phyloP scores from a whole-genome alignment of 2,888 invertebrate genomes.

The Chelonus formosanus region DNA sequence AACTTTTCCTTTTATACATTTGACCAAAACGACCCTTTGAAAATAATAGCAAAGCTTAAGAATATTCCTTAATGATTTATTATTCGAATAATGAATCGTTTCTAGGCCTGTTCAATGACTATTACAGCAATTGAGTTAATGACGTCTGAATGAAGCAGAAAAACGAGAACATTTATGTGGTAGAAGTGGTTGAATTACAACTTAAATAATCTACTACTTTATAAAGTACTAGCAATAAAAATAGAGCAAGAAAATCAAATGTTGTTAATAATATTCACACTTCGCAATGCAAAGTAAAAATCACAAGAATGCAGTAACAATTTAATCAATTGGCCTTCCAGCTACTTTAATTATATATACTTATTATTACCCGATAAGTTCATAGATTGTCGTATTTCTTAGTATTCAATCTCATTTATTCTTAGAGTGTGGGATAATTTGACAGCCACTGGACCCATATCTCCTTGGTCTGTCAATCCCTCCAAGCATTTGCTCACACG shows the following conservation, averaged over 20 bases:
- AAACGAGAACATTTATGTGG: conserved; percentile 5
- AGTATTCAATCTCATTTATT: conserved; percentile 1
- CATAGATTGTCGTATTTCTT: conserved; percentile 2
- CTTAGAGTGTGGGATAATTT: conserved; percentile 15
- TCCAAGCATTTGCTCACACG: conserved; percentile 34
- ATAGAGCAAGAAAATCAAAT: too few relatives aligned
- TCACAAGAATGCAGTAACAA: too few relatives aligned
- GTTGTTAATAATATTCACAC: too few relatives aligned
- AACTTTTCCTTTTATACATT: too few relatives aligned
- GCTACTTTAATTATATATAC: not conserved
- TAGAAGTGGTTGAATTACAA: not conserved
- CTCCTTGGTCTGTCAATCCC: conserved; percentile 56
- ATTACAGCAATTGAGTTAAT: conserved; percentile 14
- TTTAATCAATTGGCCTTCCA: not conserved
- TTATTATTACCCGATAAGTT: too few relatives aligned
- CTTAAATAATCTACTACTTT: not conserved
- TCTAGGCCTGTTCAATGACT: conserved; percentile 3
- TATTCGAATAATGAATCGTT: too few relatives aligned
- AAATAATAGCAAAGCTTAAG: too few relatives aligned
- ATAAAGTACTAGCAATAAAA: too few relatives aligned
- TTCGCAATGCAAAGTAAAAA: too few relatives aligned
- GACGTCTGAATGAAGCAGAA: not conserved
- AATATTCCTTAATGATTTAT: too few relatives aligned
- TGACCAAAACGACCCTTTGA: too few relatives aligned
- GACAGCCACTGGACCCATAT: conserved; percentile 51